Conservation (phyloP, 2,797 vertebrate genomes). For the Delichon dasypus region DNA sequence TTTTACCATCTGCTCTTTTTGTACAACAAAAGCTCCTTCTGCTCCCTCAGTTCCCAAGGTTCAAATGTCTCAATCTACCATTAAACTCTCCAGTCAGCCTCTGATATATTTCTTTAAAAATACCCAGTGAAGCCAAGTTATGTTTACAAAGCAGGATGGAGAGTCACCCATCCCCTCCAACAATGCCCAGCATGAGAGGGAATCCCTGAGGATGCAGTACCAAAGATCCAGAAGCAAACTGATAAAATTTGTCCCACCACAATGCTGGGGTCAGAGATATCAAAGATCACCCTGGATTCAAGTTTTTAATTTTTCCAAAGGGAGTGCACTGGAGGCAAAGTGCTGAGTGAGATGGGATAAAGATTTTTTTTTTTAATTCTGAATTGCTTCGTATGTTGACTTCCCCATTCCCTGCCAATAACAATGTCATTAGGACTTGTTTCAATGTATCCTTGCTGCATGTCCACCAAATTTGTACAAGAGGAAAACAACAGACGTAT, state of each 20-base stretch:
- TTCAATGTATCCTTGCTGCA: background rate
- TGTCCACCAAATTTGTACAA: background rate
- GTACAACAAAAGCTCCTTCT: background rate
- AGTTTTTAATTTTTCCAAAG: background rate
- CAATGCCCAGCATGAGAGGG: fast-evolving
- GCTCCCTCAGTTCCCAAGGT: background rate
- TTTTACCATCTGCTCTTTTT: background rate
- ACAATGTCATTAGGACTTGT: background rate
- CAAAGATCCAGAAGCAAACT: background rate
- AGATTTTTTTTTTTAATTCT: background rate
- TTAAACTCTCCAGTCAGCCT: background rate
- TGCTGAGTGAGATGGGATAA: background rate
- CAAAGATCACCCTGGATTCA: background rate
- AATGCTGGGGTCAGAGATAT: background rate
- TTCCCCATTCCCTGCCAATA: background rate
- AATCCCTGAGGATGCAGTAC: background rate
- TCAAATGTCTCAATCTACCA: background rate
- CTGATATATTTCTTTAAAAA: background rate
- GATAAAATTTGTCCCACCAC: background rate
- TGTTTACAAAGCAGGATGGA: background rate
- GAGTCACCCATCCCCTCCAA: background rate
- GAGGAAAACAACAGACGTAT: background rate
- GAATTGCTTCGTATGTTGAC: background rate
- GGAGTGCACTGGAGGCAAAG: background rate
- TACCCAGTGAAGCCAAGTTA: background rate